A percentile compares a stretch with the other conserved stretches of the same genome.
Evolutionary conservation across 2,888 invertebrate species (phyloP).

Genomic region (Pristionchus japonicus): DNA sequence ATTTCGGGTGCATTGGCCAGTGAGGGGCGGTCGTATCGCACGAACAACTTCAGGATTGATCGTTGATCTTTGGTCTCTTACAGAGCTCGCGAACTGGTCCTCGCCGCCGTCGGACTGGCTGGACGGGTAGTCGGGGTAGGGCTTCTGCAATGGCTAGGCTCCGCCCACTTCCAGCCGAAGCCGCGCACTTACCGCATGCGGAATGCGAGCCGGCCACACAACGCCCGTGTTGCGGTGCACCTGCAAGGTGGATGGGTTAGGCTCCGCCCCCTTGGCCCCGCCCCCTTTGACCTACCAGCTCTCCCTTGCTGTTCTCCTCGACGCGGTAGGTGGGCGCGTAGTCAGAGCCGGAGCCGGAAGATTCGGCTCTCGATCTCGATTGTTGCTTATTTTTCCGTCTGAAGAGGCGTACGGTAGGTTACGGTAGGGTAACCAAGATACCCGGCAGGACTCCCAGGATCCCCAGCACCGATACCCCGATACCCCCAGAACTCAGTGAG

Average conservation of each 20-base stretch:
- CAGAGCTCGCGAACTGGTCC: neutral
- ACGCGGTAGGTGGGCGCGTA: slow-evolving; percentile 16
- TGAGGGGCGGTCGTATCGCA: neutral
- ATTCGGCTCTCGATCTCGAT: neutral
- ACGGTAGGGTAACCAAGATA: neutral
- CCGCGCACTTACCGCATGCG: neutral
- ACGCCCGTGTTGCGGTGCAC: neutral
- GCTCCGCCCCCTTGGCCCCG: neutral
- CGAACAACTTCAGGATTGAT: neutral
- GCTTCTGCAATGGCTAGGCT: neutral
- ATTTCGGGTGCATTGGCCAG: neutral
- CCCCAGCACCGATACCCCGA: neutral
- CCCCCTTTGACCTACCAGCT: slow-evolving; percentile 16
- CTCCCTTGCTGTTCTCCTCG: neutral
- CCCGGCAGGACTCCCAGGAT: neutral
- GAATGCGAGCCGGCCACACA: neutral
- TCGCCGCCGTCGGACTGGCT: neutral
- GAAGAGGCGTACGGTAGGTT: neutral
- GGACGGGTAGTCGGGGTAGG: neutral
- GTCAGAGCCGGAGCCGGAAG: neutral
- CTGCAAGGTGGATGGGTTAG: neutral
- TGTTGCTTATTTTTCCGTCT: neutral
- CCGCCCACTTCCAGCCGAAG: neutral
- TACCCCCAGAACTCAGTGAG: neutral
- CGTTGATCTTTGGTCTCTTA: slow-evolving; percentile 10